Percentiles rank a stretch among this genome's conserved stretches.
Evolutionary conservation across 2,797 vertebrate genomes (phyloP).

Genomic region (Apodemus agrarius): DNA sequence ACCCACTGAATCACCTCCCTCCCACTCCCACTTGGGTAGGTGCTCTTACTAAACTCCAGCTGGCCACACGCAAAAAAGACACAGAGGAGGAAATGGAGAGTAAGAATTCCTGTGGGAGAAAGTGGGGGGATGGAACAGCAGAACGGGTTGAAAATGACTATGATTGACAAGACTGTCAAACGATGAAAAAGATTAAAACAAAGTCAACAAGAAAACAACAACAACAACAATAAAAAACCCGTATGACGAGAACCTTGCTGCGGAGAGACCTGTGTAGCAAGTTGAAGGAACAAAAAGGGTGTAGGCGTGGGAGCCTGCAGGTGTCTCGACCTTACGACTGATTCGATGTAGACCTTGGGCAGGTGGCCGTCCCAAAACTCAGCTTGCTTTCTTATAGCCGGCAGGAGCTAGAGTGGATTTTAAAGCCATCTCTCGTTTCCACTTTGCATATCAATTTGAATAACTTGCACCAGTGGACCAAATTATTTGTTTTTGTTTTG

Average conservation of each 20-base stretch:
- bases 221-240: neutral
- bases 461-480: neutral
- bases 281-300: neutral
- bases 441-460: neutral
- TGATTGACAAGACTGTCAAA: neutral
- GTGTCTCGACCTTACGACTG: neutral
- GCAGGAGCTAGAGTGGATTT: neutral
- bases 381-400: neutral
- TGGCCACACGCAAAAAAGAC: neutral
- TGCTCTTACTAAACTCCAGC: neutral
- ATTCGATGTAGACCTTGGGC: slow-evolving; percentile 28
- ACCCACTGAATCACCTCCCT: no score
- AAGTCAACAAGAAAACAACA: neutral
- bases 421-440: neutral
- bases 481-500: neutral
- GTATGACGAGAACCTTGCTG: neutral
- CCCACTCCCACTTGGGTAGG: neutral
- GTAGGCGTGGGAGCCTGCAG: neutral
- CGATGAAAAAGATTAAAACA: neutral
- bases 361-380: neutral
- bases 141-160: neutral
- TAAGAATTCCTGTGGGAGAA: neutral
- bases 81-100: neutral
- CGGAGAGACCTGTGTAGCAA: neutral
- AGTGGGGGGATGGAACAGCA: no score